Evolutionary conservation across 2,888 invertebrate genomes (phyloP).

Genomic region (Netelia inedita): DNA sequence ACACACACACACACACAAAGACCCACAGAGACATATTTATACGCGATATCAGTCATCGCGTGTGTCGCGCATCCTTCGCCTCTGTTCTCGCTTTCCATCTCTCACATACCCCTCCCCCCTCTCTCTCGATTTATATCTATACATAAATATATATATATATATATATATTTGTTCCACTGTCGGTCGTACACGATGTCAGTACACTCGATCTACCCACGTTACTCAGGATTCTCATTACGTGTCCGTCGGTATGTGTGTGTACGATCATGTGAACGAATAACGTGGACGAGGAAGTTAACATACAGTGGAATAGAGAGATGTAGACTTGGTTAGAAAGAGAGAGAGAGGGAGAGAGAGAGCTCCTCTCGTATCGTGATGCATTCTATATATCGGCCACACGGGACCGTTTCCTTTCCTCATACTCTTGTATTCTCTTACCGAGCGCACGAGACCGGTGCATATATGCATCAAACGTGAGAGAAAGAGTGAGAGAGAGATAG

Average conservation of each 20-base stretch:
- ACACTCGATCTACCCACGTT: constrained; percentile 63
- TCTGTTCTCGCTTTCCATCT: constrained; percentile 56
- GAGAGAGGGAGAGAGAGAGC: constrained; percentile 3
- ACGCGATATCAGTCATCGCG: constrained; percentile 69
- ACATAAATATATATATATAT: constrained; percentile 30
- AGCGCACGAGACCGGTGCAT: constrained; percentile 65
- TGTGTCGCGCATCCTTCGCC: constrained; percentile 62
- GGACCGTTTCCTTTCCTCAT: constrained; percentile 75
- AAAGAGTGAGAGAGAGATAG: constrained; percentile 65
- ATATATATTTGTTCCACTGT: background rate
- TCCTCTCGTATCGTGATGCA: constrained; percentile 44
- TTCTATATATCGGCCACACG: constrained; percentile 61
- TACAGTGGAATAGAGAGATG: constrained; percentile 27
- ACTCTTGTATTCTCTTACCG: constrained; percentile 54
- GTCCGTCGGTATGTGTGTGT: background rate
- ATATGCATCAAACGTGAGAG: constrained; percentile 46
- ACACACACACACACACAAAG: background rate
- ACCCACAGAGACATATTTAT: constrained; percentile 18
- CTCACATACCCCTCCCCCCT: constrained; percentile 54
- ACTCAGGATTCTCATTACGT: constrained; percentile 25
- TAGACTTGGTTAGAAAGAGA: background rate
- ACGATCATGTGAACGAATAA: constrained; percentile 35
- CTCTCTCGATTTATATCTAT: constrained; percentile 50
- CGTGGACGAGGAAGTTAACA: constrained; percentile 59
- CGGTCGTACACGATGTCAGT: constrained; percentile 28